These are phyloP conservation scores for Syritta pipiens DNA, from an alignment of 2,888 invertebrate species.

Conservation along the genomic window DNA sequence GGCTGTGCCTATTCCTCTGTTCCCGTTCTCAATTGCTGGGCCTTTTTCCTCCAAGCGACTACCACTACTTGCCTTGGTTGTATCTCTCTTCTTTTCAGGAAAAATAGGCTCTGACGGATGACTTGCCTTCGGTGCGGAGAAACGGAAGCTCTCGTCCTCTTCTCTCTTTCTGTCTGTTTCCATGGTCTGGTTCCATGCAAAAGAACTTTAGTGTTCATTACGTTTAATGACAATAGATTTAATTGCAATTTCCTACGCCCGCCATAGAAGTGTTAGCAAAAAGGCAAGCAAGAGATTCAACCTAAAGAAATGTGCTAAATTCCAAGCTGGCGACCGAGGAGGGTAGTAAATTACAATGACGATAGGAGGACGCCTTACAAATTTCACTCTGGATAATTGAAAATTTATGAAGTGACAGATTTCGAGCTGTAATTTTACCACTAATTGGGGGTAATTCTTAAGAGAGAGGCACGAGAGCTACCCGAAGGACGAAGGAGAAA, in stretches of 20 bases:
- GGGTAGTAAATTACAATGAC: conserved; percentile 16
- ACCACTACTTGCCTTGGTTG: neutral
- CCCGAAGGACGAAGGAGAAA: neutral
- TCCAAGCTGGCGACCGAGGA: neutral
- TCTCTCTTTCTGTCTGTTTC: conserved; percentile 4
- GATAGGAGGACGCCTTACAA: conserved; percentile 20
- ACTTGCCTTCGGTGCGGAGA: conserved; percentile 8
- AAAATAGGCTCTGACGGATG: conserved; percentile 37
- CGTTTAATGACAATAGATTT: conserved; percentile 66
- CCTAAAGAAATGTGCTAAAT: conserved; percentile 27
- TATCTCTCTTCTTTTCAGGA: conserved; percentile 10
- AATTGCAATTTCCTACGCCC: conserved; percentile 66
- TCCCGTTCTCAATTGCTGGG: neutral
- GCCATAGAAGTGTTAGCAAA: conserved; percentile 15
- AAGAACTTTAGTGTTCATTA: conserved; percentile 54
- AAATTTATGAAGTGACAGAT: conserved; percentile 67
- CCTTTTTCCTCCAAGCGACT: too few species aligned
- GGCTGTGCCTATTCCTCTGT: neutral
- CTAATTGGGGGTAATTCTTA: conserved; percentile 51
- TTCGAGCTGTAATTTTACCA: conserved; percentile 59
- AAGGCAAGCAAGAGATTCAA: neutral
- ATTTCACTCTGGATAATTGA: conserved; percentile 61
- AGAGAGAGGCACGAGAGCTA: too few species aligned
- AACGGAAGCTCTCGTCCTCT: conserved; percentile 1
- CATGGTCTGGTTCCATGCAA: conserved; percentile 48